These are phyloP conservation scores for Coracias cyanogaster DNA, from an alignment of 2,797 vertebrate species.

Conservation along the genomic window DNA sequence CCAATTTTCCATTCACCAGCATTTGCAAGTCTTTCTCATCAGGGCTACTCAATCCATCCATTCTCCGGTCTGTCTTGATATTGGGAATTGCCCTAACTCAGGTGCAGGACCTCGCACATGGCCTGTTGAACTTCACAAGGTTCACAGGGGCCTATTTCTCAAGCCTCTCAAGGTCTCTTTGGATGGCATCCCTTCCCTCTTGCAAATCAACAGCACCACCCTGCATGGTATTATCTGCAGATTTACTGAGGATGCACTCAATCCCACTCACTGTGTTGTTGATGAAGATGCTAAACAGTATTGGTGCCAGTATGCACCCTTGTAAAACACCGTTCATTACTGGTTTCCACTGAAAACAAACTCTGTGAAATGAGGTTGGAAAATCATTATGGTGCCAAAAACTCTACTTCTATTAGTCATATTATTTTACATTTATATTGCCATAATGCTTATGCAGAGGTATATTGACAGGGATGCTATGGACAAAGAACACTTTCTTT, in stretches of 20 bases:
- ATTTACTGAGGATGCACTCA: not conserved
- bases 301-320: not conserved
- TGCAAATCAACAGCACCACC: too few relatives aligned
- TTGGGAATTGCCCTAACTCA: not conserved
- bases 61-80: not conserved
- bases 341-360: not conserved
- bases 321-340: not conserved
- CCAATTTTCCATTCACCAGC: not conserved
- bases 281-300: not conserved
- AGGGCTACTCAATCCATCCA: not conserved
- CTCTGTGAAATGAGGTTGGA: not conserved
- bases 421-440: not conserved
- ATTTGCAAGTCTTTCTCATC: not conserved
- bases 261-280: not conserved
- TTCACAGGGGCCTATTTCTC: not conserved
- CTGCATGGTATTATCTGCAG: not conserved
- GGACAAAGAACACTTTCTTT: not conserved
- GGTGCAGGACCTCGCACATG: not conserved
- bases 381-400: not conserved
- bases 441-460: not conserved
- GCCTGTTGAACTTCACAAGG: not conserved
- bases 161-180: not conserved
- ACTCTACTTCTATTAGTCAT: not conserved
- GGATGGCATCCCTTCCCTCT: not conserved
- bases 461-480: not conserved